Base-by-base conservation (phyloP, 2,113 vertebrate genomes). In the Guaruba guarouba region DNA sequence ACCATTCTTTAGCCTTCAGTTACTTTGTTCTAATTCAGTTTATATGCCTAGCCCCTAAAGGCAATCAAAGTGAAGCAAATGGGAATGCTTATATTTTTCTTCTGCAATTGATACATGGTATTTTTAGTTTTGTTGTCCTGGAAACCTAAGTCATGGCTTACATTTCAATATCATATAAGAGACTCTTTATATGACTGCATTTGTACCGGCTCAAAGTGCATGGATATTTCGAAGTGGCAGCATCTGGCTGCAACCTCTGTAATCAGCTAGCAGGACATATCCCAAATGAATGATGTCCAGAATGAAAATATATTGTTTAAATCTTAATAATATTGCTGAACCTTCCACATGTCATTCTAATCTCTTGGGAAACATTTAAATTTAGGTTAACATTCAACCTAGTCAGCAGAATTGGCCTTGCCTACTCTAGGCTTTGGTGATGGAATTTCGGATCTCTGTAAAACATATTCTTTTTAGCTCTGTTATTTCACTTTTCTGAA, bases 81-180 rank as follows among this genome's bases (percentile, higher is more conserved):
- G 25, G 52, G 31, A 74, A 57, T 8, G 17, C 61, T 93, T n/a
- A 68, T 54, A 1, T 83, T 93, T 88, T 90, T 64, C 63, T 55
- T 80, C 63, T 77, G 41, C 17, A 48, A 28, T 16, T 73, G 25
- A 49, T 90, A 41, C 15, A 8, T 33, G 29, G 20, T 73, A 77
- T 76, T 92, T 93, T 62, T 73, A 81, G 13, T 82, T 81, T 29
- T 62, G 67, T 77, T 89, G 80, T 79, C 89, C 93, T 91, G 90
- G 82, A 86, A 94, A 86, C n/a, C 33, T 19, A 67, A 70, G 22
- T 52, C 35, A 57, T 41, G 69, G 39, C 35, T 94, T 68, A 64
- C 23, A 27, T 66, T 88, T n/a, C 66, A 48, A 25, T 77, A 37
- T 71, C 57, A 33, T 71, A 22, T 43, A 83, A 71, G 43, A 77